Evolutionary conservation across 2,113 vertebrate genomes (phyloP).

Genomic region (Jacana jacana): DNA sequence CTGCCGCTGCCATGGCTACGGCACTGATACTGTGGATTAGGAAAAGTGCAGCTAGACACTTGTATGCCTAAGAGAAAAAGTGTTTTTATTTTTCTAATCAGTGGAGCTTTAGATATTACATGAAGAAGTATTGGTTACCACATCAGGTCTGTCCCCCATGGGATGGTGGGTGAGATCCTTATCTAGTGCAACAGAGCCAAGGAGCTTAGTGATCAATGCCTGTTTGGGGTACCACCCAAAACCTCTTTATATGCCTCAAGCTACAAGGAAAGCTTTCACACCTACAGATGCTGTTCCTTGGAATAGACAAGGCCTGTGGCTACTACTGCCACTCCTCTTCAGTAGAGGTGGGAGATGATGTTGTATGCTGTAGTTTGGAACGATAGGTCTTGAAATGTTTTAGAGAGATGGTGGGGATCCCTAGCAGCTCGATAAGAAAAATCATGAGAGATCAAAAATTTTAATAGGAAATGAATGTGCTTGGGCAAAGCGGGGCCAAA

Average conservation of each 20-base stretch:
- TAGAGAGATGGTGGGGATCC: not conserved
- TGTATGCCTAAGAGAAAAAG: not conserved
- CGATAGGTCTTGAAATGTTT: not conserved
- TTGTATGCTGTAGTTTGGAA: fast-evolving
- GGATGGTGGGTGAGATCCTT: not conserved
- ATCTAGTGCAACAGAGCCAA: not conserved
- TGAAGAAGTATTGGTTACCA: not conserved
- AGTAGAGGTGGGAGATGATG: not conserved
- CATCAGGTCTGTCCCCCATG: not conserved
- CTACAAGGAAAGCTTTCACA: not conserved
- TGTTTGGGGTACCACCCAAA: not conserved
- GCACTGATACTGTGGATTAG: not conserved
- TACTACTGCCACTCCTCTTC: not conserved
- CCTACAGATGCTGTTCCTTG: not conserved
- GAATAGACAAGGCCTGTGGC: not conserved
- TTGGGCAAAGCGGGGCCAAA: not conserved
- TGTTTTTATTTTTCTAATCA: not conserved
- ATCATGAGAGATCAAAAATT: not conserved
- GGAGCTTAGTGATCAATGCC: not conserved
- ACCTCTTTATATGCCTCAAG: not conserved
- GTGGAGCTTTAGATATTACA: not conserved
- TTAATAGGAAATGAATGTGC: not conserved
- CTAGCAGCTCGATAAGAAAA: not conserved
- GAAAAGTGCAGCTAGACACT: not conserved
- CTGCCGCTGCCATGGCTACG: not conserved